These are phyloP conservation scores for Nyctalus aviator DNA, from an alignment of 2,797 vertebrate species.

Conservation along the genomic window DNA sequence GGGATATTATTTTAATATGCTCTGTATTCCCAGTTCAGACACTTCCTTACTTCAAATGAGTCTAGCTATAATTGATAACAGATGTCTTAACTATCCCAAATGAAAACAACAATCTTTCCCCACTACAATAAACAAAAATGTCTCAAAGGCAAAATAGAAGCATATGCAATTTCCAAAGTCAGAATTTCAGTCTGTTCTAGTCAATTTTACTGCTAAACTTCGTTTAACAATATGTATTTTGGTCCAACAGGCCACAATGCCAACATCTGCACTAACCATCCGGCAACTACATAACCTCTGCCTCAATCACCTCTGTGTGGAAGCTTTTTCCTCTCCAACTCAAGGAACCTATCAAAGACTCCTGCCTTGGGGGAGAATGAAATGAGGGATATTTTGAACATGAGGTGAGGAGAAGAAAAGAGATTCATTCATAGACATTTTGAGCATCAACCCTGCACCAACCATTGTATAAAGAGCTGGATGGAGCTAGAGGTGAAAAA, in stretches of 20 bases:
- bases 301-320: rapidly evolving
- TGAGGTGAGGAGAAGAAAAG: neutral
- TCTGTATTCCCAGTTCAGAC: constrained; percentile 6
- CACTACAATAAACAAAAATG: constrained; percentile 54
- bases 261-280: rapidly evolving
- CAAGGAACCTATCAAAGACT: neutral
- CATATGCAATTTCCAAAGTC: neutral
- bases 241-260: neutral
- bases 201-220: neutral
- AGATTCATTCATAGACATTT: neutral
- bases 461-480: neutral
- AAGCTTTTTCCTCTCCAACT: neutral
- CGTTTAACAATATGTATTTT: rapidly evolving
- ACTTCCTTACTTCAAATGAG: constrained; percentile 3
- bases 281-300: rapidly evolving
- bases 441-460: too few species aligned
- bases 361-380: neutral
- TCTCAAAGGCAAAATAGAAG: constrained; percentile 59
- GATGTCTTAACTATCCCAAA: constrained; percentile 32
- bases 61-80: constrained; percentile 29
- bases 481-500: neutral
- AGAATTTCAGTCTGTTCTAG: constrained; percentile 12
- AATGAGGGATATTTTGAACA: neutral
- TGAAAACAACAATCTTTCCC: constrained; percentile 52
- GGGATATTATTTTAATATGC: neutral